Base-by-base conservation (phyloP, 2,888 invertebrate genomes). In the Tinea semifulvella region DNA sequence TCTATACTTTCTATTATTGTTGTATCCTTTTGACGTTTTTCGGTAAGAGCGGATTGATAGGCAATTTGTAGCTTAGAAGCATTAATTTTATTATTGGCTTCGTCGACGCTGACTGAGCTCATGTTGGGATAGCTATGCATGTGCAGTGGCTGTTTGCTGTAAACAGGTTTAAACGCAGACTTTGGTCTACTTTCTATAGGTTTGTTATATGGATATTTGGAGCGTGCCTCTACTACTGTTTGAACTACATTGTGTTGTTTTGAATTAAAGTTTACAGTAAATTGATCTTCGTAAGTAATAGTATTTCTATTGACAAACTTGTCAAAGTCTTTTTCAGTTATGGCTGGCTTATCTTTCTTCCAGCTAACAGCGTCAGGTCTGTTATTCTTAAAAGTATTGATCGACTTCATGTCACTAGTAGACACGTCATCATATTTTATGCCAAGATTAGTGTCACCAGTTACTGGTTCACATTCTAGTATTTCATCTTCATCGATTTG, bases 311-410 rank as follows among this genome's bases (percentile, higher is more conserved):
- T 60, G 1, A 65, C 77, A 52, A 80, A 80, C 56, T 76, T 77
- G 50, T 81, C 81, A 49, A 81, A 81, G 35, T 81, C 81, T 43
- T 66, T 77, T 63, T 81, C 81, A 17, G 79, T 80, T 46, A 77
- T 77, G 4, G 14, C 7, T 39, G 39, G n/a, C n/a, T n/a, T n/a
- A 31, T 11, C 14, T 13, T 31, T 31, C 13, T 31, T 14, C 13
- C n/a, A 14, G 13, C 13, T 13, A n/a, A n/a, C n/a, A n/a, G n/a
- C n/a, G n/a, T n/a, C n/a, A n/a, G n/a, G n/a, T n/a, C n/a, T n/a
- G n/a, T n/a, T n/a, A n/a, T n/a, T n/a, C n/a, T n/a, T n/a, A n/a
- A n/a, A n/a, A 50, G 22, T 50, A 58, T n/a, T n/a, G n/a, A n/a
- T n/a, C n/a, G n/a, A n/a, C n/a, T n/a, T n/a, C n/a, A n/a, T n/a